phyloP scores from a whole-genome alignment of 2,888 invertebrate genomes.

The Cinara cedri region DNA sequence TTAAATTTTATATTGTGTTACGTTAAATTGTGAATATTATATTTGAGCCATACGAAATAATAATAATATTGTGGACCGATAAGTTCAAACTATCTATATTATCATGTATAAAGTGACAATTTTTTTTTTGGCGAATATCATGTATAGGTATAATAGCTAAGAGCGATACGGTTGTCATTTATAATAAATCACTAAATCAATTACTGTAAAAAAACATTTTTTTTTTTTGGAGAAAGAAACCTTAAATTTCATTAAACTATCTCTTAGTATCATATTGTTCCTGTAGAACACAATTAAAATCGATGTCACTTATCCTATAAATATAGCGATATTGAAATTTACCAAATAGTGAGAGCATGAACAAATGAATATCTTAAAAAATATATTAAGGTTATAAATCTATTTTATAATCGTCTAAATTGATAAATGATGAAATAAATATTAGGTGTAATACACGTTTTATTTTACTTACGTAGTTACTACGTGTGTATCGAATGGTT shows the following conservation, averaged over 20 bases:
- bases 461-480: background rate
- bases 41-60: too few relatives aligned
- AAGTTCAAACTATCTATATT: background rate
- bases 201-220: slow-evolving; percentile 9
- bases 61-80: too few relatives aligned
- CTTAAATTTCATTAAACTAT: slow-evolving; percentile 37
- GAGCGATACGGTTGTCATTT: slow-evolving; percentile 10
- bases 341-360: slow-evolving; percentile 23
- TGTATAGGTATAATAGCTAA: background rate
- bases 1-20: too few relatives aligned
- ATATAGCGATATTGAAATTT: slow-evolving; percentile 2
- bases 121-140: background rate
- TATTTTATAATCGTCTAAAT: too few relatives aligned
- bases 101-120: slow-evolving; percentile 1
- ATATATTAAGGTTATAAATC: background rate
- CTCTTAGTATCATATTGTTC: background rate
- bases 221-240: slow-evolving; percentile 7
- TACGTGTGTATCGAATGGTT: too few relatives aligned
- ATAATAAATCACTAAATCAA: slow-evolving; percentile 9
- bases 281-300: slow-evolving; percentile 1
- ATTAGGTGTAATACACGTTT: too few relatives aligned
- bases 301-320: slow-evolving; percentile 5
- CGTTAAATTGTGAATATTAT: too few relatives aligned
- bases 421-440: too few relatives aligned
- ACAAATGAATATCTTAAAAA: background rate